Percentiles rank a stretch among this genome's conserved stretches.
Conservation (phyloP, 2,888 invertebrate genomes). For the Synergus laeviventris region DNA sequence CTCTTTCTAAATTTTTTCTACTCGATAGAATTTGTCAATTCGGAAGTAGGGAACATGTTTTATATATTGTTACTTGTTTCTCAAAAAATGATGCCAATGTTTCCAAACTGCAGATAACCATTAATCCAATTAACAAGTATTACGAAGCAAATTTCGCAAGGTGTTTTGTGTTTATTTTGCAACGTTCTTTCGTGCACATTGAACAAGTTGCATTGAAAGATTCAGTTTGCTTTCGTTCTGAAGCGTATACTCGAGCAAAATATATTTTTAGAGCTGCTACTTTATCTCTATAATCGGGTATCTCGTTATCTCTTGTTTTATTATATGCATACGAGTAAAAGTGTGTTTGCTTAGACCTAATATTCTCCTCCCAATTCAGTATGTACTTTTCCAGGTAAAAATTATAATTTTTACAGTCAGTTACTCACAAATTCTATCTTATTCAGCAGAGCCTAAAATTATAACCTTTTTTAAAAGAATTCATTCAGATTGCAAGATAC, state of each 20-base stretch:
- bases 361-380: background rate
- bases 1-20: background rate
- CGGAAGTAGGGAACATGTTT: background rate
- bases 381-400: background rate
- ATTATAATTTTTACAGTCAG: background rate
- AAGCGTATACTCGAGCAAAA: background rate
- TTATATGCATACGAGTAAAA: background rate
- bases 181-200: background rate
- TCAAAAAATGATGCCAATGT: background rate
- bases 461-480: too few relatives aligned
- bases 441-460: too few relatives aligned
- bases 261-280: background rate
- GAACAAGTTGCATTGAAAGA: constrained; percentile 10
- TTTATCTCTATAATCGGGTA: background rate
- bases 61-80: background rate
- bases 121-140: constrained; percentile 29
- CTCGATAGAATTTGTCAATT: too few relatives aligned
- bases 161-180: constrained; percentile 15
- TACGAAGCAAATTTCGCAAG: constrained; percentile 22
- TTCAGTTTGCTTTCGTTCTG: background rate
- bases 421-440: too few relatives aligned
- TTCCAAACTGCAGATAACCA: constrained; percentile 4
- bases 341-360: background rate
- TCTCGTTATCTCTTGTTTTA: background rate
- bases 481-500: too few relatives aligned